A percentile compares a stretch with the other conserved stretches of the same genome.
phyloP scores from a whole-genome alignment of 2,888 invertebrate species.

The Limulus polyphemus region DNA sequence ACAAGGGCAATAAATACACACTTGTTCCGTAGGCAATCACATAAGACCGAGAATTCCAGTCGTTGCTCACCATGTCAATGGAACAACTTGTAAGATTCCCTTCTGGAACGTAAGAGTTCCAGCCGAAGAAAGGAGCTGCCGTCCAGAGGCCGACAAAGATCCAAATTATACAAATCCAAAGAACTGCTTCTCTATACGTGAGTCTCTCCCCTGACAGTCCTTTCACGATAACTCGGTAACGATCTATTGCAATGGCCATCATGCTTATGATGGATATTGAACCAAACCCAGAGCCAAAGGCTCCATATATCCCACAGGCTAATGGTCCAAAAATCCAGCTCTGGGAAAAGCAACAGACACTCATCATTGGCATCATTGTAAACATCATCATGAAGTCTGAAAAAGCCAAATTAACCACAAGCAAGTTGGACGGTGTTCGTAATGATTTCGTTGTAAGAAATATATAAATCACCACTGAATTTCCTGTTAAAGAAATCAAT shows the following conservation, averaged over 20 bases:
- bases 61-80: slow-evolving; percentile 66
- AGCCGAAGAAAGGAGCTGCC: slow-evolving; percentile 69
- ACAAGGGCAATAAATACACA: slow-evolving; percentile 61
- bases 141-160: slow-evolving; percentile 62
- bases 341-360: slow-evolving; percentile 67
- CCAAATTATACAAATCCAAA: slow-evolving; percentile 68
- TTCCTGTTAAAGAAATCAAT: slow-evolving; percentile 52
- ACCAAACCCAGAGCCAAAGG: slow-evolving; percentile 66
- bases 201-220: slow-evolving; percentile 71
- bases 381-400: slow-evolving; percentile 83
- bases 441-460: slow-evolving; percentile 50
- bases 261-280: slow-evolving; percentile 85
- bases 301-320: slow-evolving; percentile 46
- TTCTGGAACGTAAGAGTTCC: slow-evolving; percentile 62
- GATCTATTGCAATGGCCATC: slow-evolving; percentile 78
- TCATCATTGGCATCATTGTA: slow-evolving; percentile 65
- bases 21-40: slow-evolving; percentile 61
- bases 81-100: slow-evolving; percentile 89
- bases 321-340: slow-evolving; percentile 58
- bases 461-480: slow-evolving; percentile 58
- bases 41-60: slow-evolving; percentile 62
- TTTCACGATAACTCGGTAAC: slow-evolving; percentile 87
- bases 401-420: slow-evolving; percentile 80
- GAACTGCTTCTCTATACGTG: slow-evolving; percentile 62
- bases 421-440: slow-evolving; percentile 47